Conservation (phyloP, 2,113 vertebrate genomes). For the Saccopteryx bilineata region DNA sequence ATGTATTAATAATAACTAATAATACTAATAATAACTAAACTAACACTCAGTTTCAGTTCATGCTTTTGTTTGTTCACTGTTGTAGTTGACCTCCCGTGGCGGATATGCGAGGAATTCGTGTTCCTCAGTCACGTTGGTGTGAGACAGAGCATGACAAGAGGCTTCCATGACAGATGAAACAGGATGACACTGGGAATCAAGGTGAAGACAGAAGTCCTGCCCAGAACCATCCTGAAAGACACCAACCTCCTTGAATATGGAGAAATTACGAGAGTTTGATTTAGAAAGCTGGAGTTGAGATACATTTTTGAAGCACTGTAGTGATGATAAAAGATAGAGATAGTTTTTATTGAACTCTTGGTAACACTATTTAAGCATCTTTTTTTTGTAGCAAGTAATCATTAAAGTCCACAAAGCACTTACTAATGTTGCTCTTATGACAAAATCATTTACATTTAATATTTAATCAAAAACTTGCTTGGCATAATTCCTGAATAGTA, state of each 20-base stretch:
- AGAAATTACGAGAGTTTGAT: neutral
- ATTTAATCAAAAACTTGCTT: constrained; percentile 65
- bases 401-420: neutral
- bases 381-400: neutral
- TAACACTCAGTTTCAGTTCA: neutral
- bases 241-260: too few relatives aligned
- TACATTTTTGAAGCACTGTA: neutral
- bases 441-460: constrained; percentile 57
- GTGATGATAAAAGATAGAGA: neutral
- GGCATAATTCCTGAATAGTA: constrained; percentile 36
- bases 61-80: rapidly evolving
- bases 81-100: rapidly evolving
- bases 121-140: neutral
- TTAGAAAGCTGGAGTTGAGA: neutral
- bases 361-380: neutral
- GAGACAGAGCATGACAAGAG: neutral
- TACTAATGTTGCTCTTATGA: neutral
- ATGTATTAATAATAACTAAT: neutral
- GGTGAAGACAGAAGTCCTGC: neutral
- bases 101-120: neutral
- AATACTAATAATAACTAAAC: too few relatives aligned
- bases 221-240: neutral
- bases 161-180: too few relatives aligned
- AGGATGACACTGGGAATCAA: neutral
- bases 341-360: neutral